Conservation (phyloP, 2,113 vertebrate species). For the Apteryx owenii region DNA sequence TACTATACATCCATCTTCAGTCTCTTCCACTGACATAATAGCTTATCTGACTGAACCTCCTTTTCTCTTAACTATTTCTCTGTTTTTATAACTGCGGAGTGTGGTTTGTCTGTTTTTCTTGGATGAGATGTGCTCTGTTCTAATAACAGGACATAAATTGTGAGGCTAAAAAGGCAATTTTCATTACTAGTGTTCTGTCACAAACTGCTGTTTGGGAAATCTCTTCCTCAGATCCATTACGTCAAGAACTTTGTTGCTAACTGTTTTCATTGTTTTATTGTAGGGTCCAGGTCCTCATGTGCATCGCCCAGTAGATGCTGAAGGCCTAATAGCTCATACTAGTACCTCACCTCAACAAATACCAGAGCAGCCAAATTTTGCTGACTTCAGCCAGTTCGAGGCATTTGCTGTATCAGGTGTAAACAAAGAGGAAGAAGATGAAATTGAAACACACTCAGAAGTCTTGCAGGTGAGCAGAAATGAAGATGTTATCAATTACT, state of each 20-base stretch:
- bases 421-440: conserved; percentile 88
- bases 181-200: not conserved
- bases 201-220: not conserved
- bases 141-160: not conserved
- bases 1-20: not conserved
- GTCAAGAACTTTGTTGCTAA: not conserved
- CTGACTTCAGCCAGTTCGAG: conserved; percentile 98
- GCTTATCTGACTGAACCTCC: not conserved
- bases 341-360: conserved; percentile 97
- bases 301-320: conserved; percentile 87
- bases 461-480: conserved; percentile 80
- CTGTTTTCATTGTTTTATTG: not conserved
- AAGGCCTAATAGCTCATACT: conserved; percentile 83
- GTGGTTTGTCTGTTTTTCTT: not conserved
- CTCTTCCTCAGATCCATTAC: not conserved
- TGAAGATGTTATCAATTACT: not conserved
- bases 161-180: not conserved
- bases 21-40: not conserved
- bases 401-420: conserved; percentile 86
- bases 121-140: not conserved
- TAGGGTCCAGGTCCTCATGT: conserved; percentile 86
- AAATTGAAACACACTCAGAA: conserved; percentile 88
- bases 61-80: not conserved
- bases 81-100: not conserved
- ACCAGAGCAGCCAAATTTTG: conserved; percentile 98